phyloP scores from a whole-genome alignment of 2,113 vertebrate genomes.

The Conger conger region DNA sequence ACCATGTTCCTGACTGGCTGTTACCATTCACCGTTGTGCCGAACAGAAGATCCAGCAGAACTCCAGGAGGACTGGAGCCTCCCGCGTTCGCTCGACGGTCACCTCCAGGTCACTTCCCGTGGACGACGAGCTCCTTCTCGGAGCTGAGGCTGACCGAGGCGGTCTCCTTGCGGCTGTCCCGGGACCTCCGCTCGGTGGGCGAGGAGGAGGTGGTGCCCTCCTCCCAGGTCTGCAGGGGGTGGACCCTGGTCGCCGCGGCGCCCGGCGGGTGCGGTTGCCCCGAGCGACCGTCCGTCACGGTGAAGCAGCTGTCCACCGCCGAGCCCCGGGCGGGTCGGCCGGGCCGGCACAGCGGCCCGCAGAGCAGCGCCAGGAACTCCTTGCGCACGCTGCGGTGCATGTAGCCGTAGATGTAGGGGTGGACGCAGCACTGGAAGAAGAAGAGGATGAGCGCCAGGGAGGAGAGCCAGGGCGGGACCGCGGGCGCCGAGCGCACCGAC shows the following conservation, averaged over 20 bases:
- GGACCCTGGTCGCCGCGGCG: constrained; percentile 56
- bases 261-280: constrained; percentile 65
- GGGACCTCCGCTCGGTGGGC: constrained; percentile 68
- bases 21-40: too few relatives aligned
- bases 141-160: constrained; percentile 72
- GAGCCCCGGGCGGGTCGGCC: constrained; percentile 62
- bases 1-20: too few relatives aligned
- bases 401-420: constrained; percentile 87
- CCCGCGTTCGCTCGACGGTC: background rate
- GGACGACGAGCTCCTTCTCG: constrained; percentile 65
- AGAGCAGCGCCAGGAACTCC: constrained; percentile 74
- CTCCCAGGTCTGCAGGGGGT: constrained; percentile 70
- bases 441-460: constrained; percentile 81
- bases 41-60: too few relatives aligned
- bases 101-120: constrained; percentile 49
- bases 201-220: constrained; percentile 71
- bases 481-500: constrained; percentile 63
- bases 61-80: too few relatives aligned
- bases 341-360: constrained; percentile 70
- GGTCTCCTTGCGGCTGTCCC: constrained; percentile 71
- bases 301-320: constrained; percentile 71
- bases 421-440: constrained; percentile 84
- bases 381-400: constrained; percentile 83
- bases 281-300: constrained; percentile 67
- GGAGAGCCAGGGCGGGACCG: constrained; percentile 76